Evolutionary conservation across 1,140 invertebrate species (phyloP), one percentile per base, ranked within the genome.

Genomic region (Papilio aristodemus): DNA sequence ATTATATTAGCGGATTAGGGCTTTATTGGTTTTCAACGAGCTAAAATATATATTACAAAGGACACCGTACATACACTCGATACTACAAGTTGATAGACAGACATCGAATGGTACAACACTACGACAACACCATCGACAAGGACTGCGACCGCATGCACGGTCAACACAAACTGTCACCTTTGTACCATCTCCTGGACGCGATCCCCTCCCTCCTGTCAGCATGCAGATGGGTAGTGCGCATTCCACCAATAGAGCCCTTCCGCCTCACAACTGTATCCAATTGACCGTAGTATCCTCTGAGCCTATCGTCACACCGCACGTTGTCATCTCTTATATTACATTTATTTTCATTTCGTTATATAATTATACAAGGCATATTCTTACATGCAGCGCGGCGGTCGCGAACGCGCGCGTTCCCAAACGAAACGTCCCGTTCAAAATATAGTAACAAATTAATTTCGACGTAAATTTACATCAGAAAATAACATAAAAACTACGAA

Each of bases 341-440:
- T 89, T 85, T 63, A 41, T 63, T 87, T 87, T 87, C 85, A 85
- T 81, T 86, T 87, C 86, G 84, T 89, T 87, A 91, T 32, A 32
- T 89, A 80, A 88, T 89, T 90, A 89, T 81, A 91, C 86, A 90
- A 90, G 89, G 87, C 89, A 91, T 89, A 81, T 86, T 82, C 78
- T 73, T 80, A 78, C 79, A 81, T 78, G 72, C 76, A 68, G 77
- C 68, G 75, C 64, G 76, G 81, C 83, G 74, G 71, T 69, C 84
- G 79, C 78, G 81, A 60, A n/a, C n/a, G n/a, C n/a, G n/a, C 59
- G 69, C 68, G 19, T 68, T 64, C 38, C 41, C 7, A 13, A 14
- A 37, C 59, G 19, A 62, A 2, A 36, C 11, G 13, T 50, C 19
- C 11, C 9, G 2, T 50, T 50, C 14, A 6, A 41, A 41, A 41